phyloP scores from a whole-genome alignment of 2,888 invertebrate species.

The Girardia tigrina region DNA sequence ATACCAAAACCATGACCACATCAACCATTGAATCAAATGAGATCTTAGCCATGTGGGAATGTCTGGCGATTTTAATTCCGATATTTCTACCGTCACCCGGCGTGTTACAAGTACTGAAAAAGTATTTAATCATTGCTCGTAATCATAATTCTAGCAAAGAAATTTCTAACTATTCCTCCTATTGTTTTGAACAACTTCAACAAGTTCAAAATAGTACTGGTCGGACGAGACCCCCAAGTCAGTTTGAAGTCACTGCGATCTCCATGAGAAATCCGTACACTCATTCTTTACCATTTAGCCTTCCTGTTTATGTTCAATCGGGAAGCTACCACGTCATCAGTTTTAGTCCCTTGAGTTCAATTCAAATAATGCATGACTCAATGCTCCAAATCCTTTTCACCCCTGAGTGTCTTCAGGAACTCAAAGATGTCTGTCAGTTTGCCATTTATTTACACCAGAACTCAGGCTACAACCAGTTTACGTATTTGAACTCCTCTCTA shows the following conservation, averaged over 20 bases:
- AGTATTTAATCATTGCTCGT: neutral
- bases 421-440: constrained; percentile 13
- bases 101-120: constrained; percentile 25
- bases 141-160: constrained; percentile 20
- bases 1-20: neutral
- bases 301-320: constrained; percentile 35
- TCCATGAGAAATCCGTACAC: constrained; percentile 34
- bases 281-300: constrained; percentile 35
- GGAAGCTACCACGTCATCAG: constrained; percentile 35
- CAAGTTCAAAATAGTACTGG: constrained; percentile 8
- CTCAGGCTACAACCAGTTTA: constrained; percentile 28
- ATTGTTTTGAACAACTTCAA: constrained; percentile 27
- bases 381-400: constrained; percentile 17
- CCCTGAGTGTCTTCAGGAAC: neutral
- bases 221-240: constrained; percentile 28
- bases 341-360: constrained; percentile 26
- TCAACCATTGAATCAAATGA: neutral
- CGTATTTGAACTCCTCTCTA: constrained; percentile 34
- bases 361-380: constrained; percentile 8
- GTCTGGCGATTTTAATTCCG: constrained; percentile 33
- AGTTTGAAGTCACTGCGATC: constrained; percentile 33
- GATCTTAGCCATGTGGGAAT: constrained; percentile 33
- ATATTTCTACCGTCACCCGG: constrained; percentile 34
- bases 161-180: constrained; percentile 34
- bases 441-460: constrained; percentile 32